phyloP scores from a whole-genome alignment of 2,113 vertebrate genomes.

The Xiphophorus hellerii region DNA sequence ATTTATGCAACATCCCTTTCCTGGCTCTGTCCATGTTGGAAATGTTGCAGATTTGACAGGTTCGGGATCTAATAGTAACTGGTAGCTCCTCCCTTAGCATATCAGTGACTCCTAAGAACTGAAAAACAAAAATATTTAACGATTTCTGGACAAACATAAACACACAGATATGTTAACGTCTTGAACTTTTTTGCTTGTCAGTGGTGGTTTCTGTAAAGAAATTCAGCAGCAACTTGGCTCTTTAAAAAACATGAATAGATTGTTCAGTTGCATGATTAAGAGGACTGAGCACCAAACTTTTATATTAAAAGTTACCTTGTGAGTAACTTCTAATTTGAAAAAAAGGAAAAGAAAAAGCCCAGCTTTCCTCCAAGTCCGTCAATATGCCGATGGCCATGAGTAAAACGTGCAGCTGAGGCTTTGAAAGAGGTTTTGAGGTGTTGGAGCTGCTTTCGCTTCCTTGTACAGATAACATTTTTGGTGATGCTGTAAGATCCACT shows the following conservation, averaged over 20 bases:
- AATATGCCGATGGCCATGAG: background rate
- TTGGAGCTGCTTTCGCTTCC: slow-evolving; percentile 29
- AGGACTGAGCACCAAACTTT: slow-evolving; percentile 39
- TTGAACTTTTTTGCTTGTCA: slow-evolving; percentile 44
- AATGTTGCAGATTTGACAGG: slow-evolving; percentile 68
- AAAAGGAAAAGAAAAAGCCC: too few species aligned
- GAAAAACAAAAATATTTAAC: slow-evolving; percentile 60
- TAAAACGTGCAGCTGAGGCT: slow-evolving; percentile 26
- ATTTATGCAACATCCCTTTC: slow-evolving; percentile 91
- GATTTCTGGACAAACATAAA: slow-evolving; percentile 45
- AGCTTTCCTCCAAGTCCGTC: too few species aligned
- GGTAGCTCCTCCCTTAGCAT: slow-evolving; percentile 67
- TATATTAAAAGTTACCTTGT: slow-evolving; percentile 30
- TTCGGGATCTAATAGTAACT: slow-evolving; percentile 74
- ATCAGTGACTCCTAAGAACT: slow-evolving; percentile 62
- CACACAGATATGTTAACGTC: slow-evolving; percentile 56
- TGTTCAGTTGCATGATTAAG: background rate
- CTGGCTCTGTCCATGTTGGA: slow-evolving; percentile 64
- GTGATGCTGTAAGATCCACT: slow-evolving; percentile 34
- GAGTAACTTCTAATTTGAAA: slow-evolving; percentile 8
- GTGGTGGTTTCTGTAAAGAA: slow-evolving; percentile 39
- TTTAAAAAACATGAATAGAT: slow-evolving; percentile 10
- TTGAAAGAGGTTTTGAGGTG: slow-evolving; percentile 24
- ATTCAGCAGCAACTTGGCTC: slow-evolving; percentile 43
- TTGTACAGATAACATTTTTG: slow-evolving; percentile 10